phyloP scores from a whole-genome alignment of 2,797 vertebrate genomes.

The Helarctos malayanus region DNA sequence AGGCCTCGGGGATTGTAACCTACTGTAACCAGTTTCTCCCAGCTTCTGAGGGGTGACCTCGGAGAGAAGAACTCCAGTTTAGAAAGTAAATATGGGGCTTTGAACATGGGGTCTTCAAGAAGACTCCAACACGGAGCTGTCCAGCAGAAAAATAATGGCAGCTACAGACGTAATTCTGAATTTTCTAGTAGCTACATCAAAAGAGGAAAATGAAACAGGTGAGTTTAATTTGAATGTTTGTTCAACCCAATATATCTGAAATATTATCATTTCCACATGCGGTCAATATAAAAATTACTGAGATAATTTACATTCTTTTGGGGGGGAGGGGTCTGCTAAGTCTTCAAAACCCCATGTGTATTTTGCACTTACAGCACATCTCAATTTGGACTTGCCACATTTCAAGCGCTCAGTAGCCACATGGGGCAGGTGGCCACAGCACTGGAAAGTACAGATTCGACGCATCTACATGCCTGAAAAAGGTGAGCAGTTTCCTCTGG shows the following conservation, averaged over 20 bases:
- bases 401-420: background rate
- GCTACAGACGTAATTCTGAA: background rate
- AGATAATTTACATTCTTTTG: background rate
- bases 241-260: background rate
- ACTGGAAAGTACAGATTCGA: background rate
- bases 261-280: background rate
- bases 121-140: background rate
- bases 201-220: background rate
- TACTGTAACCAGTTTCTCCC: conserved; percentile 44
- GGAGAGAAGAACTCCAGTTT: conserved; percentile 64
- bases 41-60: conserved; percentile 68
- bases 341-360: background rate
- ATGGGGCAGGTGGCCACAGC: background rate
- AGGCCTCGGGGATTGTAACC: conserved; percentile 77
- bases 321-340: background rate
- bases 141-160: background rate
- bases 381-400: background rate
- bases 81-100: conserved; percentile 73
- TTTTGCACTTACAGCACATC: background rate
- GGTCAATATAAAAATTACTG: background rate
- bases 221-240: background rate
- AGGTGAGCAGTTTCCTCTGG: background rate
- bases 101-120: background rate
- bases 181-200: background rate
- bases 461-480: background rate